Conservation (phyloP, 2,113 vertebrate species). For the Morone saxatilis region DNA sequence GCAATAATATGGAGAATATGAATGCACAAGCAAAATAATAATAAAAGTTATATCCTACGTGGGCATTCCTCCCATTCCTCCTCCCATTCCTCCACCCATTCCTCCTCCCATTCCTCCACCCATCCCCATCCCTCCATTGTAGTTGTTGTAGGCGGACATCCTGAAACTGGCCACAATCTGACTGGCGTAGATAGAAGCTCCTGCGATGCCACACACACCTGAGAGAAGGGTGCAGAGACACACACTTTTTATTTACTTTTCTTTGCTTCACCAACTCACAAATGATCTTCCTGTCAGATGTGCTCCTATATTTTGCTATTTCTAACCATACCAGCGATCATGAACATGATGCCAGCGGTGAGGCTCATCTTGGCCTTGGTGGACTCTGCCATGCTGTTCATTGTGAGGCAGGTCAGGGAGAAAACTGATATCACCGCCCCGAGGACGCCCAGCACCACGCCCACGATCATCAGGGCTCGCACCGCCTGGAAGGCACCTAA, state of each 20-base stretch:
- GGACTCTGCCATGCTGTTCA: constrained; percentile 87
- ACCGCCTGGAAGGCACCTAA: constrained; percentile 91
- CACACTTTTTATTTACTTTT: too few relatives aligned
- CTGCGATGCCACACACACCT: constrained; percentile 92
- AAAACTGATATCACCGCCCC: constrained; percentile 87
- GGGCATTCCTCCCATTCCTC: constrained; percentile 41
- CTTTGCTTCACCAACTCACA: not conserved
- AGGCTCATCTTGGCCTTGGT: constrained; percentile 93
- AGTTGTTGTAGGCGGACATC: constrained; percentile 75
- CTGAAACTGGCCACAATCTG: constrained; percentile 93
- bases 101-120: constrained; percentile 24
- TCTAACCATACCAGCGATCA: constrained; percentile 84
- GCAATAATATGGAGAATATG: not conserved
- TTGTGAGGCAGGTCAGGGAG: constrained; percentile 90
- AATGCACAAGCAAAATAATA: not conserved
- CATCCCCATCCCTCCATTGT: constrained; percentile 48
- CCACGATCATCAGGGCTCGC: constrained; percentile 92
- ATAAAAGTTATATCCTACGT: constrained; percentile 57
- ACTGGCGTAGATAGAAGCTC: constrained; percentile 93
- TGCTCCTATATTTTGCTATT: not conserved
- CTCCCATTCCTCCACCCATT: constrained; percentile 32
- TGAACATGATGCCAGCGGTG: constrained; percentile 91
- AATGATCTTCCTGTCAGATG: not conserved
- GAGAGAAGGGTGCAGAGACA: constrained; percentile 20
- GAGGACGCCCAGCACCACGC: constrained; percentile 87